Conservation (phyloP, 2,888 invertebrate species). For the Agrochola lychnidis region DNA sequence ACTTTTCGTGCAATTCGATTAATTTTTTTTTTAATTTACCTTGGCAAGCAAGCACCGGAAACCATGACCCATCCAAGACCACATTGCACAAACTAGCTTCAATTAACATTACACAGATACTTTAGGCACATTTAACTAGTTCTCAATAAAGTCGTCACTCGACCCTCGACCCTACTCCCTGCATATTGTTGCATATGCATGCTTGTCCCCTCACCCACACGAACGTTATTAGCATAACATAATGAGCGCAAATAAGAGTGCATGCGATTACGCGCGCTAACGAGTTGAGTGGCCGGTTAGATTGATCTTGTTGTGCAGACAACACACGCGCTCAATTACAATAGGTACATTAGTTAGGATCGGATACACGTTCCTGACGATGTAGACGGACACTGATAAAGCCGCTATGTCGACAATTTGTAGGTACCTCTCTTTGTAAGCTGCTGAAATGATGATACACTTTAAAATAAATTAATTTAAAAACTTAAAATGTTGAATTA, state of each 20-base stretch:
- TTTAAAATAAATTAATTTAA: background rate
- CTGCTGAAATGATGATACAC: background rate
- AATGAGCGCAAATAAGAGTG: conserved; percentile 45
- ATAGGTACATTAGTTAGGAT: too few relatives aligned
- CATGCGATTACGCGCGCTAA: conserved; percentile 30
- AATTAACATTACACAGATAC: conserved; percentile 7
- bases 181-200: conserved; percentile 37
- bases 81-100: background rate
- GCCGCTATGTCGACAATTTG: background rate
- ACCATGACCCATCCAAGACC: background rate
- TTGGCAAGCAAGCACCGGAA: conserved; percentile 2
- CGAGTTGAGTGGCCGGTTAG: background rate
- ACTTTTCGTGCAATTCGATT: background rate
- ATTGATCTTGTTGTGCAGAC: background rate
- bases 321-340: conserved; percentile 2
- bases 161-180: background rate
- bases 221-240: conserved; percentile 52
- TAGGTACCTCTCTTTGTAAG: background rate
- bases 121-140: background rate
- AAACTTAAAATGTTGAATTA: background rate
- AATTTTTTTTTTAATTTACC: background rate
- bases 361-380: too few relatives aligned
- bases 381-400: background rate
- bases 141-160: conserved; percentile 1
- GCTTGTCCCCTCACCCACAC: background rate